These are phyloP conservation scores for Oscheius sp. DNA, from an alignment of 1,140 invertebrate species.

Conservation along the genomic window DNA sequence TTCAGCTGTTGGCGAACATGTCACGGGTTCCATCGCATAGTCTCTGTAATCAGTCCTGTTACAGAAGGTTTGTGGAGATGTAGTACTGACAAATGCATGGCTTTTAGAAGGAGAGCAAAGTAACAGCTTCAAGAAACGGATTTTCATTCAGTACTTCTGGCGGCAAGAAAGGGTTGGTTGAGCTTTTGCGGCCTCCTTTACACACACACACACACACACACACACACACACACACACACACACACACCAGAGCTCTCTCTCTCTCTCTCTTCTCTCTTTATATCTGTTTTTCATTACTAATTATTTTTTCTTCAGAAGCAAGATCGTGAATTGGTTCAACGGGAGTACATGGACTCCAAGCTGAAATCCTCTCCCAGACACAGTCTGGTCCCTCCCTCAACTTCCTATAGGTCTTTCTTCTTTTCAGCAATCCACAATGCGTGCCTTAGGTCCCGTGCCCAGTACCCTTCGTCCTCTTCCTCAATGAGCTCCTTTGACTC, in stretches of 20 bases:
- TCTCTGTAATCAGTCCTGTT: constrained; percentile 40
- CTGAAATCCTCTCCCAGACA: neutral
- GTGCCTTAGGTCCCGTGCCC: neutral
- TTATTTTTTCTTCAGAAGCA: neutral
- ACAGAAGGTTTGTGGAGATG: constrained; percentile 23
- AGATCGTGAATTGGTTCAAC: neutral
- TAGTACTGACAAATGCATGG: neutral
- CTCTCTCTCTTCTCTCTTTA: no score
- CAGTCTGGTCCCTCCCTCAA: neutral
- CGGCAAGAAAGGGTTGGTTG: constrained; percentile 26
- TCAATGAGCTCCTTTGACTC: constrained; percentile 9
- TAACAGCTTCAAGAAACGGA: constrained; percentile 37
- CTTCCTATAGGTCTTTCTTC: constrained; percentile 3
- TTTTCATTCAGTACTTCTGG: constrained; percentile 46
- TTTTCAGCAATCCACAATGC: no score
- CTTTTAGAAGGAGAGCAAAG: constrained; percentile 32
- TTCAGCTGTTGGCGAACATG: constrained; percentile 46
- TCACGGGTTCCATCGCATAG: constrained; percentile 40
- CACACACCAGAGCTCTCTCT: no score
- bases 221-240: no score
- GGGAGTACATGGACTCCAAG: constrained; percentile 3
- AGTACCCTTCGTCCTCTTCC: neutral
- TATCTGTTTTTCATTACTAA: neutral
- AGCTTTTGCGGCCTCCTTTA: neutral
- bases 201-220: neutral